Base-by-base conservation (phyloP, 2,113 vertebrate genomes). In the Sinocyclocheilus rhinocerous region DNA sequence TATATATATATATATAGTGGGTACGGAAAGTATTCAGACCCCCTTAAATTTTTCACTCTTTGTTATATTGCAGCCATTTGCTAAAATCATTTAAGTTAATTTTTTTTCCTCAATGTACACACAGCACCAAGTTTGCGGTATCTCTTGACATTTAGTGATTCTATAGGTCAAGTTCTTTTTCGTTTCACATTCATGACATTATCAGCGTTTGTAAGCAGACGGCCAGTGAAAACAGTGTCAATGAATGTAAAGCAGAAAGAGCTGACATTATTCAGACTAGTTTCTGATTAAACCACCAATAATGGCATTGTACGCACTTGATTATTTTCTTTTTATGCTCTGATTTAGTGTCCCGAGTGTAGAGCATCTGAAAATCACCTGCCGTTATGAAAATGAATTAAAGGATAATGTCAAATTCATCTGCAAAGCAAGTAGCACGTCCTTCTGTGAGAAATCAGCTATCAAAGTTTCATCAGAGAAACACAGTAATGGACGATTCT, bases 391-490 rank as follows among this genome's bases (percentile, higher is more conserved):
- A 10, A 5, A 1, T 4, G 24, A 45, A 6, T 0, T 20, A 5
- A 81, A 11, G 15, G 2, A 33, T 0, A 0, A 67, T 10, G 5
- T 29, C n/a, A 81, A 67, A 22, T 39, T 76, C 75, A 52, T 91
- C 0, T 92, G 92, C 69, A 90, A 89, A 48, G 88, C 85, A 50
- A 0, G 65, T 1, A 61, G 16, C 78, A 80, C 75, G 29, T 63
- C 22, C 0, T 33, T 4, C 10, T 92, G 90, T 45, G 8, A 61
- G 50, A 59, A 61, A 0, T 1, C 42, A 18, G 20, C 63, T 39
- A 26, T 87, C 81, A 87, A 78, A 79, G 7, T 45, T 6, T 85
- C 85, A 55, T 76, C 22, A n/a, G 26, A 42, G 7, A 65, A 1
- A 29, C 2, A 20, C 22, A 2, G 0, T 18, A n/a, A 33, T 7